A percentile compares a stretch with the other conserved stretches of the same genome.
phyloP scores from a whole-genome alignment of 2,797 vertebrate genomes.

The Antennarius maculatus region DNA sequence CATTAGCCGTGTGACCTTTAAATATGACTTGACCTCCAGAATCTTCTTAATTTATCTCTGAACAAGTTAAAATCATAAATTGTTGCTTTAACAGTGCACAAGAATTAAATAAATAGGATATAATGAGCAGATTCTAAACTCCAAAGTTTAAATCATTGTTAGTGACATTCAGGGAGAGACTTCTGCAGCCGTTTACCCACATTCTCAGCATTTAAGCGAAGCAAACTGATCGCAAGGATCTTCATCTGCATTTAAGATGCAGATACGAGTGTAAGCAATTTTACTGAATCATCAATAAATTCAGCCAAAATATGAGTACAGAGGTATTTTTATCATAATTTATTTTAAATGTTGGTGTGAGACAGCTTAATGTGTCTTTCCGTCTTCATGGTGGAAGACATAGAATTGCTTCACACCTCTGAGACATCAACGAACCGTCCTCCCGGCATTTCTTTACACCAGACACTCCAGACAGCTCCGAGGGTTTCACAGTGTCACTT shows the following conservation, averaged over 20 bases:
- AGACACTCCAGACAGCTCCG: neutral
- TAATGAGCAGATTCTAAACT: neutral
- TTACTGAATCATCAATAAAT: too few relatives aligned
- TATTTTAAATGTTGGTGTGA: neutral
- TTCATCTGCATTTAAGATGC: too few relatives aligned
- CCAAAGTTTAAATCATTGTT: too few relatives aligned
- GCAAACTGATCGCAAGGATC: too few relatives aligned
- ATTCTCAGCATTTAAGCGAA: too few relatives aligned
- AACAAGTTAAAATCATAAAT: neutral
- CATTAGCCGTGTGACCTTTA: too few relatives aligned
- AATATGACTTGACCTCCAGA: neutral
- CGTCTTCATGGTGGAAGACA: neutral
- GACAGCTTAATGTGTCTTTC: neutral
- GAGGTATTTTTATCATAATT: neutral
- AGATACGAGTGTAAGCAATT: too few relatives aligned
- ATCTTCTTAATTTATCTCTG: neutral
- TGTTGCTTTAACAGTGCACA: too few relatives aligned
- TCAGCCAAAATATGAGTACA: too few relatives aligned
- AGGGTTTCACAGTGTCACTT: neutral
- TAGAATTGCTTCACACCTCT: neutral
- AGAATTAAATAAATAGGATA: neutral
- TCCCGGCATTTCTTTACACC: conserved; percentile 3
- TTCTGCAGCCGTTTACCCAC: too few relatives aligned
- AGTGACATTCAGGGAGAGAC: too few relatives aligned
- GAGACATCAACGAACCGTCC: conserved; percentile 12